phyloP scores from a whole-genome alignment of 2,888 invertebrate species.

The Branchipolynoe longqiensis region DNA sequence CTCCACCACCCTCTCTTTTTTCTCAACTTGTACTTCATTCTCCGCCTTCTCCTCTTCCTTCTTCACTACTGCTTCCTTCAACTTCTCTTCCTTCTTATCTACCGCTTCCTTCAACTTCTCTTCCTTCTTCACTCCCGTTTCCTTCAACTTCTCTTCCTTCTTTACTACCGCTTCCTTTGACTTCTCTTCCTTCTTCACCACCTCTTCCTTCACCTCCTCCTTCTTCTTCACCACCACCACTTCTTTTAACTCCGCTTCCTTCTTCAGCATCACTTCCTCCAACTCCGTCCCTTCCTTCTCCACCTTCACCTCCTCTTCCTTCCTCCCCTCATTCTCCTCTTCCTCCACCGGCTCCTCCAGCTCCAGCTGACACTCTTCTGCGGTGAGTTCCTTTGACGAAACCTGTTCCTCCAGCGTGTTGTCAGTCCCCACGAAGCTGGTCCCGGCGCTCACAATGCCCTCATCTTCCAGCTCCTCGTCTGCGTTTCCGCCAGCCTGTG shows the following conservation, averaged over 20 bases:
- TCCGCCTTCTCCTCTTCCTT: background rate
- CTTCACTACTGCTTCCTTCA: background rate
- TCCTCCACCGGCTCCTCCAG: background rate
- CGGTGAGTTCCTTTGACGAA: no score
- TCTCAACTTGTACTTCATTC: background rate
- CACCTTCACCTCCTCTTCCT: background rate
- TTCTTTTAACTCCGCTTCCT: background rate
- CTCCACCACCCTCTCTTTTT: background rate
- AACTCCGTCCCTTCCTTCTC: no score
- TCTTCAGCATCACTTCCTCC: background rate
- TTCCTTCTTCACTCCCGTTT: background rate
- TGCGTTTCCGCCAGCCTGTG: no score
- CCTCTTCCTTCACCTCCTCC: background rate
- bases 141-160: background rate
- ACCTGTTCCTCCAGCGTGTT: no score
- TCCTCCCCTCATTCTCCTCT: background rate
- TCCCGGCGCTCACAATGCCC: no score
- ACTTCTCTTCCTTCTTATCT: no score
- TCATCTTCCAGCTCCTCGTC: no score
- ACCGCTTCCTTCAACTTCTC: background rate
- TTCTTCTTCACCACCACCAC: background rate
- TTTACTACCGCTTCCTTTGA: background rate
- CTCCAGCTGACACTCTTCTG: no score
- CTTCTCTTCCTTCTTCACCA: no score
- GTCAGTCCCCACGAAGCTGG: no score